A percentile compares a stretch with the other conserved stretches of the same genome.
Evolutionary conservation across 2,113 vertebrate genomes (phyloP).

Genomic region (Piaya cayana): DNA sequence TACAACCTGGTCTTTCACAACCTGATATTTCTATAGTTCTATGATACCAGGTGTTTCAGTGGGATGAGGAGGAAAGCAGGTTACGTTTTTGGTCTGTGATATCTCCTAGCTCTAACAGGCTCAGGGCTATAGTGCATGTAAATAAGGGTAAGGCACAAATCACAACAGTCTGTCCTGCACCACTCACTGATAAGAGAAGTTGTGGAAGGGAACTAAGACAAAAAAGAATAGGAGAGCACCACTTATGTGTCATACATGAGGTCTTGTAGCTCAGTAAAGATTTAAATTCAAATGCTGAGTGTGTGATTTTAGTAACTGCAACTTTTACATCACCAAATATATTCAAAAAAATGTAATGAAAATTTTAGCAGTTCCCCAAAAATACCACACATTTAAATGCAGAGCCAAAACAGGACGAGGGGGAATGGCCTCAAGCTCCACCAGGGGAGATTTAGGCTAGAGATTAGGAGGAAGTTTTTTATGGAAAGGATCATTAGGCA

Average conservation of each 20-base stretch:
- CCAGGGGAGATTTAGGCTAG: too few relatives aligned
- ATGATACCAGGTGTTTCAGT: background rate
- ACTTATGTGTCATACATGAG: background rate
- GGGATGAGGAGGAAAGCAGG: background rate
- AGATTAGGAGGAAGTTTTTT: too few relatives aligned
- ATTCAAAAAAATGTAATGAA: background rate
- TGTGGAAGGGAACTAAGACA: background rate
- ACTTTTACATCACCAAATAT: rapidly evolving
- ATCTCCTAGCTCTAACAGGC: background rate
- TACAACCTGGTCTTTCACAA: too few relatives aligned
- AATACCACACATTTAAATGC: background rate
- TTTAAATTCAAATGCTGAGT: background rate
- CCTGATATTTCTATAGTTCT: too few relatives aligned
- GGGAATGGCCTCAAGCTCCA: too few relatives aligned
- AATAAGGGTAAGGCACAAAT: background rate
- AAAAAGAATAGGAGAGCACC: background rate
- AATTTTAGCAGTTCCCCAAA: background rate
- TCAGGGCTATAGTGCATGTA: background rate
- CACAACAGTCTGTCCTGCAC: background rate
- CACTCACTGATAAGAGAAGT: background rate
- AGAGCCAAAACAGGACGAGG: too few relatives aligned
- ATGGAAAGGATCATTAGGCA: too few relatives aligned
- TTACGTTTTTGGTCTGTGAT: background rate
- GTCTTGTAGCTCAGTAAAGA: background rate
- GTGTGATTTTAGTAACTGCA: background rate